Conservation (phyloP, 2,888 invertebrate genomes). For the Drosophila anomalata region DNA sequence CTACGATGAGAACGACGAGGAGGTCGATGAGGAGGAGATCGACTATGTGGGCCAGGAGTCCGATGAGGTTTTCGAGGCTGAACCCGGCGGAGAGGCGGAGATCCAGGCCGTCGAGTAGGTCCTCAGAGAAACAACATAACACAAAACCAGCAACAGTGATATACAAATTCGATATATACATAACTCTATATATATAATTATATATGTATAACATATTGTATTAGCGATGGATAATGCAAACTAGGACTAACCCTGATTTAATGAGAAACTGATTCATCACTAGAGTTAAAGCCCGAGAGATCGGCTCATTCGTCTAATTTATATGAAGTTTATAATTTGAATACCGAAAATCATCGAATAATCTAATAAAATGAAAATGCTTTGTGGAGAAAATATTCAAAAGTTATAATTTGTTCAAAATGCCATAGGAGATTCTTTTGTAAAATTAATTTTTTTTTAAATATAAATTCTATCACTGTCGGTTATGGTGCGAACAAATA, state of each 20-base stretch:
- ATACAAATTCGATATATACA: constrained; percentile 59
- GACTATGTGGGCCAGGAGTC: constrained; percentile 52
- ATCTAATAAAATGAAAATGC: constrained; percentile 43
- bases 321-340: constrained; percentile 34
- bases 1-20: constrained; percentile 61
- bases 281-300: constrained; percentile 17
- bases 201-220: constrained; percentile 57
- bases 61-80: constrained; percentile 65
- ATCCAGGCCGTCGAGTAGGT: constrained; percentile 38
- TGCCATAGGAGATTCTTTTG: constrained; percentile 52
- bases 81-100: constrained; percentile 40
- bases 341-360: constrained; percentile 42
- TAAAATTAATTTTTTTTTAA: background rate
- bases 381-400: constrained; percentile 8
- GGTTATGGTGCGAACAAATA: constrained; percentile 28
- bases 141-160: constrained; percentile 74
- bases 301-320: constrained; percentile 19
- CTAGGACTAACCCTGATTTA: constrained; percentile 15
- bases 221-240: constrained; percentile 43
- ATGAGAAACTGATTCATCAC: constrained; percentile 6
- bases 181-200: constrained; percentile 41
- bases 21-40: constrained; percentile 26
- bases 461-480: constrained; percentile 13
- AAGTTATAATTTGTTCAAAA: constrained; percentile 65
- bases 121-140: constrained; percentile 29